Conservation (phyloP, 2,888 invertebrate genomes). For the Acanthosepion pharaonis region DNA sequence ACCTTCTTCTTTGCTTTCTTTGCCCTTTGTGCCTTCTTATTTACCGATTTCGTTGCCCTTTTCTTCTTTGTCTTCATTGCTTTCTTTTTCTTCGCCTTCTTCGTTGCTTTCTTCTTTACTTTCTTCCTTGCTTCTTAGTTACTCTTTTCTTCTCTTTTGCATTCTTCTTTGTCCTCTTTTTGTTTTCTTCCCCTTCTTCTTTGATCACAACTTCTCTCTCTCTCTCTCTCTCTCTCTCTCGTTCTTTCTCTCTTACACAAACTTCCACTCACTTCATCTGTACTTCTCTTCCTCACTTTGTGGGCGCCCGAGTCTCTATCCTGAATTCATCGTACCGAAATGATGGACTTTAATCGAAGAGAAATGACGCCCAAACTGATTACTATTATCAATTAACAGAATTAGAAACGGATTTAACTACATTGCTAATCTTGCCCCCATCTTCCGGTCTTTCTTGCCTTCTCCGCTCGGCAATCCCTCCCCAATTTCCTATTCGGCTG, state of each 20-base stretch:
- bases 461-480: background rate
- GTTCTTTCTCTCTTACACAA: background rate
- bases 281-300: no score
- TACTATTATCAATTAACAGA: slow-evolving; percentile 23
- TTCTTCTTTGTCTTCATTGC: background rate
- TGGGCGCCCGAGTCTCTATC: background rate
- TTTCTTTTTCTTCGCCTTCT: background rate
- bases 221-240: background rate
- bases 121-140: background rate
- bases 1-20: background rate
- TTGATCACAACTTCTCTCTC: background rate
- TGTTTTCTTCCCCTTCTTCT: background rate
- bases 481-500: background rate
- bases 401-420: background rate
- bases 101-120: background rate
- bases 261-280: background rate
- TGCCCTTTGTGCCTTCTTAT: background rate
- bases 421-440: background rate
- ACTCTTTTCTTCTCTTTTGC: background rate
- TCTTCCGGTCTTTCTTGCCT: background rate
- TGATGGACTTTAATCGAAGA: background rate
- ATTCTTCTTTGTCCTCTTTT: no score
- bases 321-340: background rate
- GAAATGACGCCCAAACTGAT: background rate
- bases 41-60: background rate